Evolutionary conservation across 2,888 invertebrate genomes (phyloP).

Genomic region (Tachina lurida): DNA sequence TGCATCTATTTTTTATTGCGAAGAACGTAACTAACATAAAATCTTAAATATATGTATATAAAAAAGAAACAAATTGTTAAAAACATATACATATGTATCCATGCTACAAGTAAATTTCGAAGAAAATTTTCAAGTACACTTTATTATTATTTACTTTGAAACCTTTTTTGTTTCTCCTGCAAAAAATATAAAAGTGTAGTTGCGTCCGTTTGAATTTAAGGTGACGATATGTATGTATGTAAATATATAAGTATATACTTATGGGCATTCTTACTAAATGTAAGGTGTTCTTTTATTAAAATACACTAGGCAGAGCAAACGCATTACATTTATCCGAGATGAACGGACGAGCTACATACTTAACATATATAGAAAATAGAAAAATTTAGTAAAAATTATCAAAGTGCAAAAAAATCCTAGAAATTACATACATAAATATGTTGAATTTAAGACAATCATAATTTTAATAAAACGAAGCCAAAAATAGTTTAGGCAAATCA

Average conservation of each 20-base stretch:
- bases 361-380: constrained; percentile 4
- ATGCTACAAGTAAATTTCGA: no score
- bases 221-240: neutral
- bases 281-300: constrained; percentile 22
- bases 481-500: constrained; percentile 52
- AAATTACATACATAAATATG: neutral
- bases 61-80: no score
- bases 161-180: no score
- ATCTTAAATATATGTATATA: no score
- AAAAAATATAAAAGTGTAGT: no score
- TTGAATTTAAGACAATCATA: constrained; percentile 53
- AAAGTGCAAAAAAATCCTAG: constrained; percentile 38
- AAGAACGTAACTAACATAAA: no score
- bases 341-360: constrained; percentile 42
- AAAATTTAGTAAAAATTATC: constrained; percentile 12
- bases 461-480: constrained; percentile 52
- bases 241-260: neutral
- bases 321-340: constrained; percentile 52
- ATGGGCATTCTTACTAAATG: neutral
- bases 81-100: no score
- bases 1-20: no score
- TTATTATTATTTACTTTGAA: no score
- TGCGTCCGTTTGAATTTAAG: no score
- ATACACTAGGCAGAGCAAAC: constrained; percentile 39
- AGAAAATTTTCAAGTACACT: no score